phyloP scores from a whole-genome alignment of 53 echinoderm and acorn worm species.

The Zoroaster sp. region DNA sequence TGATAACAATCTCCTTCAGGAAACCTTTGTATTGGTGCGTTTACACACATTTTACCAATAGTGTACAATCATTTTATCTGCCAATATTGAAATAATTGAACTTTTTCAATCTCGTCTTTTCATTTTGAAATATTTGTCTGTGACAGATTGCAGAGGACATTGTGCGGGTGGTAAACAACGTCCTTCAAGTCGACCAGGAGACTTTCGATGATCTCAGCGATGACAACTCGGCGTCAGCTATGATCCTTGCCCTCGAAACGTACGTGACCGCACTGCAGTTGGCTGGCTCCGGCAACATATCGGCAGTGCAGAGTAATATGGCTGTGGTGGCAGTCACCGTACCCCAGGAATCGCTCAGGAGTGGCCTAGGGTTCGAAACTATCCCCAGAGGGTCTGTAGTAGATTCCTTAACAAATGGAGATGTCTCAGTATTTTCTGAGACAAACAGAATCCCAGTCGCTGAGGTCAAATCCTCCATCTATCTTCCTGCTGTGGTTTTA shows the following conservation, averaged over 20 bases:
- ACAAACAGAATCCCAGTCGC: too few species aligned
- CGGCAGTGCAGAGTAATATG: conserved; percentile 25
- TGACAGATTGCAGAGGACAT: not conserved
- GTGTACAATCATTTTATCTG: too few species aligned
- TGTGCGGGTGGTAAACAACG: conserved; percentile 60
- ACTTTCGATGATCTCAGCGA: conserved; percentile 20
- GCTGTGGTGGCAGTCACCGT: conserved; percentile 47
- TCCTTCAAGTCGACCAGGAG: conserved; percentile 53
- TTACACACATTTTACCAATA: too few species aligned
- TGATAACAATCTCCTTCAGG: too few species aligned
- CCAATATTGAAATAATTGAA: too few species aligned
- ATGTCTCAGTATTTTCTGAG: not conserved
- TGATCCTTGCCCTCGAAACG: conserved; percentile 67
- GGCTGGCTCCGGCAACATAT: conserved; percentile 41
- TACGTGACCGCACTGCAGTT: conserved; percentile 68
- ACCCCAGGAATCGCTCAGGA: not conserved
- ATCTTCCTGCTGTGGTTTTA: too few species aligned
- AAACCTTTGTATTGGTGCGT: too few species aligned
- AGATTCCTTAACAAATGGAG: not conserved
- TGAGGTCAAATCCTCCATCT: too few species aligned
- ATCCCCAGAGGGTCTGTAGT: not conserved
- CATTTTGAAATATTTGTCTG: too few species aligned
- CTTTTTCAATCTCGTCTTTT: too few species aligned
- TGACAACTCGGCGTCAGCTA: conserved; percentile 50
- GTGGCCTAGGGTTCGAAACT: not conserved